phyloP scores from a whole-genome alignment of 2,888 invertebrate genomes.

The Melieria picta region DNA sequence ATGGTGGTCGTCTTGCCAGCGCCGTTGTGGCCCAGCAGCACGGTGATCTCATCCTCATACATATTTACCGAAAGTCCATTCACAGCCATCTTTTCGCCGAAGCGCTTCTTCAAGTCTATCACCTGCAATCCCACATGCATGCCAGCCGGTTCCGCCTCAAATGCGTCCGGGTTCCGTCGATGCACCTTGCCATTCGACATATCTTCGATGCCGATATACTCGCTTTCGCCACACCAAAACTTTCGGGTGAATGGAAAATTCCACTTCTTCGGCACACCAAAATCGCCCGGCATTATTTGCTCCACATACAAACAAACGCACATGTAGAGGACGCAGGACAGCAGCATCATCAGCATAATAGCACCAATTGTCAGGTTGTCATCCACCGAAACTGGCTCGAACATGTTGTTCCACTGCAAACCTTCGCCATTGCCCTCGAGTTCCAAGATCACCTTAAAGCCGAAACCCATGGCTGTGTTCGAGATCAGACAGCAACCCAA shows the following conservation, averaged over 20 bases:
- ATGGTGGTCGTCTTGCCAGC: constrained; percentile 96
- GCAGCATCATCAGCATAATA: constrained; percentile 76
- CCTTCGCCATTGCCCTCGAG: constrained; percentile 76
- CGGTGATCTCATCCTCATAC: constrained; percentile 90
- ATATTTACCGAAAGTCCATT: constrained; percentile 80
- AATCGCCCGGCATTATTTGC: constrained; percentile 86
- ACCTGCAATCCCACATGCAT: constrained; percentile 68
- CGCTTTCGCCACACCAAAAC: constrained; percentile 68
- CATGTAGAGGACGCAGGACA: constrained; percentile 69
- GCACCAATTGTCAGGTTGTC: constrained; percentile 77
- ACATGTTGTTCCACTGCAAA: constrained; percentile 69
- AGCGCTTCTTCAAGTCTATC: constrained; percentile 74
- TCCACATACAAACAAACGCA: constrained; percentile 85
- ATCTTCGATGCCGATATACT: constrained; percentile 53
- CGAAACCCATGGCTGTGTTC: constrained; percentile 84
- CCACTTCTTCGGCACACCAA: constrained; percentile 84
- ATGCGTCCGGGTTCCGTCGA: constrained; percentile 46
- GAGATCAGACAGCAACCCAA: constrained; percentile 74
- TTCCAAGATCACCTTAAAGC: constrained; percentile 77
- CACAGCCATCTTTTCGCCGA: constrained; percentile 71
- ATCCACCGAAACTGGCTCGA: constrained; percentile 73
- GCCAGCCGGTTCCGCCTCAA: constrained; percentile 63
- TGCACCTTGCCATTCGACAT: constrained; percentile 43
- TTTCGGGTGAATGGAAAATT: constrained; percentile 76
- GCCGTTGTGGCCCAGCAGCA: constrained; percentile 81